Evolutionary conservation across 2,888 invertebrate species (phyloP).

Genomic region (Sarcophaga variegata): DNA sequence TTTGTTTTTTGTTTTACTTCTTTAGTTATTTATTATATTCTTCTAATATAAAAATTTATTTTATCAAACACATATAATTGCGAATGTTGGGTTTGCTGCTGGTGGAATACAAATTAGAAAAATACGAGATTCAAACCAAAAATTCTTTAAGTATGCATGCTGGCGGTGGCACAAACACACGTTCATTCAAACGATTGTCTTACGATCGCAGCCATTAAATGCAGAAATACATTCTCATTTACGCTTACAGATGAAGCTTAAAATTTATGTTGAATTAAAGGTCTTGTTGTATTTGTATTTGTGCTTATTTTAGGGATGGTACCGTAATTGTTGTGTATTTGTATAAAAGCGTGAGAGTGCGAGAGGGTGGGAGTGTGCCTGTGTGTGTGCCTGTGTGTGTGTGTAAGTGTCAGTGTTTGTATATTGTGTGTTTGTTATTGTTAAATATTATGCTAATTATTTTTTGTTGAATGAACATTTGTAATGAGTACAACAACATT

Average conservation of each 20-base stretch:
- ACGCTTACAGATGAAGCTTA: constrained; percentile 1
- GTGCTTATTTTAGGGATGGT: not conserved
- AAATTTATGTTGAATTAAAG: constrained; percentile 34
- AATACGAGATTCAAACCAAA: constrained; percentile 39
- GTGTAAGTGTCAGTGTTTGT: not conserved
- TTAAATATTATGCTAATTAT: constrained; percentile 69
- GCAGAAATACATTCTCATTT: constrained; percentile 12
- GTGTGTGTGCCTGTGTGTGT: not conserved
- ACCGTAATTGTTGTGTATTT: not conserved
- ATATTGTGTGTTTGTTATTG: constrained; percentile 43
- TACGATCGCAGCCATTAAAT: constrained; percentile 1
- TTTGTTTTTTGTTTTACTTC: constrained; percentile 12
- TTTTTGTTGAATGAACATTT: constrained; percentile 61
- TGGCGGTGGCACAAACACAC: not conserved
- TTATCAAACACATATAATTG: constrained; percentile 53
- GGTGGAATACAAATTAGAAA: constrained; percentile 62
- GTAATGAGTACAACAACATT: constrained; percentile 57
- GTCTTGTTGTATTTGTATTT: constrained; percentile 15
- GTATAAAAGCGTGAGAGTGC: not conserved
- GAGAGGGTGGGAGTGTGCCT: not conserved
- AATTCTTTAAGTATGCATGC: not conserved
- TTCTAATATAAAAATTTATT: constrained; percentile 45
- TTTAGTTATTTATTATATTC: not conserved
- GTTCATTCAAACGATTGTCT: constrained; percentile 25
- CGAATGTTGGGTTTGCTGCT: constrained; percentile 25